Evolutionary conservation across 2,888 invertebrate genomes (phyloP).

Genomic region (Fragum whitleyi): DNA sequence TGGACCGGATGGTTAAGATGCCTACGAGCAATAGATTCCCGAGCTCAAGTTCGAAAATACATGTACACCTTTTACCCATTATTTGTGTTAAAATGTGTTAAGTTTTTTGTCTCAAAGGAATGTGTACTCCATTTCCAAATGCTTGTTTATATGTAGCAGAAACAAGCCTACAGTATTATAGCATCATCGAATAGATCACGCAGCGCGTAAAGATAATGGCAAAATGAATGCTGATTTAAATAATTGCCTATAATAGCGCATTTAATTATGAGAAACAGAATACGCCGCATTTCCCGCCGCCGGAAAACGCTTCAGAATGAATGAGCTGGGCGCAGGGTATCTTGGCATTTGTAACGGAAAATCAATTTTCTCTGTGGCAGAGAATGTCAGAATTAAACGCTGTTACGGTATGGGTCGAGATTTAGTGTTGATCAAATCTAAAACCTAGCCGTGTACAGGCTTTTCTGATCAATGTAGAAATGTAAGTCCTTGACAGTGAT

Average conservation of each 20-base stretch:
- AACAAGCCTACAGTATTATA: background rate
- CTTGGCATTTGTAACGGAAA: constrained; percentile 61
- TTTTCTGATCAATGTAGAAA: background rate
- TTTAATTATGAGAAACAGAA: constrained; percentile 67
- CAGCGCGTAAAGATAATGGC: constrained; percentile 60
- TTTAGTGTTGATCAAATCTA: constrained; percentile 14
- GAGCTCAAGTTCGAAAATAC: too few species aligned
- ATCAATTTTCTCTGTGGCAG: constrained; percentile 59
- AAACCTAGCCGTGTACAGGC: background rate
- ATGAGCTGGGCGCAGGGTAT: constrained; percentile 58
- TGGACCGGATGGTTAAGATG: too few species aligned
- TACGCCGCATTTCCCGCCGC: constrained; percentile 60
- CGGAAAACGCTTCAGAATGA: constrained; percentile 60
- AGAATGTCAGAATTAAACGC: constrained; percentile 64
- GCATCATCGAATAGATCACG: constrained; percentile 54
- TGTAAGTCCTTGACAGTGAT: constrained; percentile 1
- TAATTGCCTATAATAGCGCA: constrained; percentile 65
- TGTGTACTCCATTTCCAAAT: too few species aligned
- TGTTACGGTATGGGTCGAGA: constrained; percentile 21
- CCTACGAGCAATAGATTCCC: too few species aligned
- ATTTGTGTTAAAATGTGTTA: too few species aligned
- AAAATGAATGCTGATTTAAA: constrained; percentile 60
- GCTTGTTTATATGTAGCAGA: background rate
- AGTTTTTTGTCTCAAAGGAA: too few species aligned
- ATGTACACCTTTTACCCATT: too few species aligned